Evolutionary conservation across 2,888 invertebrate species (phyloP), one percentile per base, ranked within the genome.

Genomic region (Stenodema calcarata): DNA sequence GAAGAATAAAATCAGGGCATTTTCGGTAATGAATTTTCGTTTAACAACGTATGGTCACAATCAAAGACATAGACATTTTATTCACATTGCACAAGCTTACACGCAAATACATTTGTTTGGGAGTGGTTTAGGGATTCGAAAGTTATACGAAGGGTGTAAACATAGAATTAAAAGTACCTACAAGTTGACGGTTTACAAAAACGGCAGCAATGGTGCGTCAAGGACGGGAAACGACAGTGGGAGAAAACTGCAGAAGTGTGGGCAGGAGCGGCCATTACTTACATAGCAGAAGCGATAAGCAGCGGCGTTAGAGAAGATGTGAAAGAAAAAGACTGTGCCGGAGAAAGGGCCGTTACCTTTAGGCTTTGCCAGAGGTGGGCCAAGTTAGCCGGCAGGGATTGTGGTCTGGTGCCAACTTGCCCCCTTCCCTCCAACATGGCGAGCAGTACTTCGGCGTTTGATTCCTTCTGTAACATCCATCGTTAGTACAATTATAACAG

Each of bases 371-470:
- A 89, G 82, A 90, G 89, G 88, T 90, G 90, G 73, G 89, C 88
- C 70, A 90, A 88, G 88, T 89, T 89, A 81, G 91, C 90, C 69
- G 91, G 91, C 89, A 91, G 88, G 82, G 91, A 91, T 70, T 90
- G 88, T 85, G 91, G 91, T 83, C 90, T 90, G 86, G 88, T 80
- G 87, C 86, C 87, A 87, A 87, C 81, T 86, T 88, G 87, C 54
- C 85, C 88, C 83, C 88, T 87, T 35, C 86, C 87, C 73, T 84
- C 84, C 30, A 88, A 86, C 82, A 88, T 81, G 41, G 79, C 47
- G 16, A 88, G 87, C 6, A 88, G 87, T 23, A 86, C 86, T 87
- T 87, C 87, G 50, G 88, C 88, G 42, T 80, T 85, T 18, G 88
- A 87, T 41, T 87, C 87, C 50, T 76, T 79, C 88, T 88, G 87